Percentiles rank a stretch among this genome's conserved stretches.
Evolutionary conservation across 2,113 vertebrate species (phyloP).

Genomic region (Psilopogon haemacephalus): DNA sequence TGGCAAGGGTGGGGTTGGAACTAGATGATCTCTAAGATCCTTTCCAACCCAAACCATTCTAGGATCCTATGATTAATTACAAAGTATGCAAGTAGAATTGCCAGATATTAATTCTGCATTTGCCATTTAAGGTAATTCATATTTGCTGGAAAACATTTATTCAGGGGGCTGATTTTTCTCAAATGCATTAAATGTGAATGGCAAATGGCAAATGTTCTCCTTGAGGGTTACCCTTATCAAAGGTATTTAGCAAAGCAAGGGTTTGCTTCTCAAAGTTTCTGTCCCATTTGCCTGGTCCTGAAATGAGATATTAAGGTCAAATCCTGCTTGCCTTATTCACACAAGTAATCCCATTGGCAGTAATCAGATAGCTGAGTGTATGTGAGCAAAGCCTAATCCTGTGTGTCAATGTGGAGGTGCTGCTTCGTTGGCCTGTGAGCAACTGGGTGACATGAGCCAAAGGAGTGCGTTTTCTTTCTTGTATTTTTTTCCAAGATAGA

Average conservation of each 20-base stretch:
- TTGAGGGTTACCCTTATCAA: not conserved
- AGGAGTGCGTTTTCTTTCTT: not conserved
- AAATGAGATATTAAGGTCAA: slow-evolving; percentile 58
- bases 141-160: not conserved
- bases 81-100: not conserved
- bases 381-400: slow-evolving; percentile 17
- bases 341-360: slow-evolving; percentile 30
- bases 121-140: not conserved
- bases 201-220: not conserved
- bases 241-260: not conserved
- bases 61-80: not conserved
- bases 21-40: no score
- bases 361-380: slow-evolving; percentile 43
- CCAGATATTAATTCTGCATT: not conserved
- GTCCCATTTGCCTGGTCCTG: not conserved
- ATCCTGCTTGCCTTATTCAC: slow-evolving; percentile 50
- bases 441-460: not conserved
- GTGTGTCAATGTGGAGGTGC: not conserved
- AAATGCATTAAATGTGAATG: not conserved
- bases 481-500: not conserved
- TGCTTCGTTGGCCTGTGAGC: not conserved
- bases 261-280: not conserved
- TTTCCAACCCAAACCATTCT: no score
- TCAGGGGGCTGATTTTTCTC: not conserved
- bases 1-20: no score